Evolutionary conservation across 2,113 vertebrate genomes (phyloP).

Genomic region (Chascanopsetta lugubris): DNA sequence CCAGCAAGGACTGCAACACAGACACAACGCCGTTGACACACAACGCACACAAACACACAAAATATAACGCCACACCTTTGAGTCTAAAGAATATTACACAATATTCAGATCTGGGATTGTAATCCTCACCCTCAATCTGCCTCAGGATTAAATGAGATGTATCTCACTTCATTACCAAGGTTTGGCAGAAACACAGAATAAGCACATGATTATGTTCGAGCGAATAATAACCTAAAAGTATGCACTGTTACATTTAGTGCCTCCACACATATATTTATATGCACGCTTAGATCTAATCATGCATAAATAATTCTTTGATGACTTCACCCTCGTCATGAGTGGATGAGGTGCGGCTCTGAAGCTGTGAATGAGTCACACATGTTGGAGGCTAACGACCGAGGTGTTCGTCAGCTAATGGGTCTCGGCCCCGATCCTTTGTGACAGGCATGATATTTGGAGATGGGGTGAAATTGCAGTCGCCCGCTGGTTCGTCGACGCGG

Average conservation of each 20-base stretch:
- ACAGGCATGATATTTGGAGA: conserved; percentile 68
- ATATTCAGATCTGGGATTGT: conserved; percentile 26
- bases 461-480: conserved; percentile 52
- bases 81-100: conserved; percentile 23
- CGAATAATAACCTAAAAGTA: no score
- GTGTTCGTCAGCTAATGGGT: conserved; percentile 50
- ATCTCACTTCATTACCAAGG: conserved; percentile 60
- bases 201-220: no score
- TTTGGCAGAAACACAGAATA: no score
- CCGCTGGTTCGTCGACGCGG: conserved; percentile 60
- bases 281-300: no score
- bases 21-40: conserved; percentile 32
- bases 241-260: no score
- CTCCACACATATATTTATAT: no score
- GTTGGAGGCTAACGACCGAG: conserved; percentile 43
- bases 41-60: conserved; percentile 4
- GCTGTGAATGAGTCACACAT: conserved; percentile 25
- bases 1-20: conserved; percentile 89
- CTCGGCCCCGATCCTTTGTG: conserved; percentile 62
- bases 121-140: conserved; percentile 25
- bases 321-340: conserved; percentile 16
- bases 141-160: conserved; percentile 19
- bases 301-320: conserved; percentile 34
- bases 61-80: conserved; percentile 3
- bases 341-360: conserved; percentile 27